Conservation (phyloP, 2,113 vertebrate species). For the Sapayoa aenigma region DNA sequence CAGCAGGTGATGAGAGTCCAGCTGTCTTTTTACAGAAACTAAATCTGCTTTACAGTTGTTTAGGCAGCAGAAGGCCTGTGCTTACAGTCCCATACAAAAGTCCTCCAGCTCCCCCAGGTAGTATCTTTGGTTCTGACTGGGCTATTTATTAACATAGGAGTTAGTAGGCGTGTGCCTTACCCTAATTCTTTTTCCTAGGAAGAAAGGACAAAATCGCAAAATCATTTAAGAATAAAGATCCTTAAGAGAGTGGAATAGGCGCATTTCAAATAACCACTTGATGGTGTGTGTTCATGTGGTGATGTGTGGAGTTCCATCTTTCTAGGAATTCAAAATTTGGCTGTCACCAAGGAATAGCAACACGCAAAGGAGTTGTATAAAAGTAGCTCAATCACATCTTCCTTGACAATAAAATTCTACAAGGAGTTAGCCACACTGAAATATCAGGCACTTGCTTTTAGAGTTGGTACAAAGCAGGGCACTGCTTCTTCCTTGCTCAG, state of each 20-base stretch:
- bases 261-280: neutral
- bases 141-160: neutral
- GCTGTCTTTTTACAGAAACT: neutral
- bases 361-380: neutral
- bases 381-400: neutral
- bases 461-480: neutral
- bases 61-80: neutral
- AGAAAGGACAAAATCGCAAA: neutral
- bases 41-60: neutral
- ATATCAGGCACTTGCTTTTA: neutral
- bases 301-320: neutral
- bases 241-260: neutral
- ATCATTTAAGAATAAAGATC: neutral
- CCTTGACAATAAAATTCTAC: neutral
- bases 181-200: neutral
- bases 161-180: neutral
- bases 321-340: neutral
- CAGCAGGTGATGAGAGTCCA: conserved; percentile 13
- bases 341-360: neutral
- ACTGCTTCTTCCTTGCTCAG: neutral
- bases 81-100: neutral
- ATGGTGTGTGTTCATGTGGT: neutral
- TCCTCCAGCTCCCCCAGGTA: neutral
- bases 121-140: neutral
- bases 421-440: neutral